Conservation (phyloP, 2,888 invertebrate species). For the Epistrophe eligans region DNA sequence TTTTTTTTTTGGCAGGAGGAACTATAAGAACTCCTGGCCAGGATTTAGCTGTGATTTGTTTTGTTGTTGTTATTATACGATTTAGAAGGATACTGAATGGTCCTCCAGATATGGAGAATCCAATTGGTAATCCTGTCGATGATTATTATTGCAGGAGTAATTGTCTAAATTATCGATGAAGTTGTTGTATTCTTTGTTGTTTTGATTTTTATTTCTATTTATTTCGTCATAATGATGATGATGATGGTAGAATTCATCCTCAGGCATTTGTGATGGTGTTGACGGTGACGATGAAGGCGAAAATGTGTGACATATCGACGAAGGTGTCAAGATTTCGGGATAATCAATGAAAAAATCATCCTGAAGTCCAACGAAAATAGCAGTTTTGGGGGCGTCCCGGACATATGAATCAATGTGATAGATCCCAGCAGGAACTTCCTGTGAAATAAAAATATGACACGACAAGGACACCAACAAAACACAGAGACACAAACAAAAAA, state of each 20-base stretch:
- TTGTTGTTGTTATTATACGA: background rate
- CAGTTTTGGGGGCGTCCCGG: constrained; percentile 82
- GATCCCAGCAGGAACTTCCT: constrained; percentile 82
- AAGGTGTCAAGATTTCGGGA: constrained; percentile 73
- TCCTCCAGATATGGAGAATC: constrained; percentile 33
- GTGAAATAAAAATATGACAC: constrained; percentile 79
- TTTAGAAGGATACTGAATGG: constrained; percentile 51
- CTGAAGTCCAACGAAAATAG: constrained; percentile 82
- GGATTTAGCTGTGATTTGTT: constrained; percentile 6
- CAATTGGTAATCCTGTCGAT: constrained; percentile 63
- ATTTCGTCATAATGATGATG: constrained; percentile 54
- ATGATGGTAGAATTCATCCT: constrained; percentile 47
- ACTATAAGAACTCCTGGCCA: constrained; percentile 8
- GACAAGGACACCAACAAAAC: constrained; percentile 77
- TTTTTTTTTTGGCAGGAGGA: constrained; percentile 26
- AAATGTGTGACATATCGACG: constrained; percentile 60
- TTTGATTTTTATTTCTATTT: constrained; percentile 38
- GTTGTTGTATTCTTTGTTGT: constrained; percentile 24
- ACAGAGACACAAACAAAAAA: constrained; percentile 29
- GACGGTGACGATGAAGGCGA: constrained; percentile 36
- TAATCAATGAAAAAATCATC: constrained; percentile 81
- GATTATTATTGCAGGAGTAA: constrained; percentile 68
- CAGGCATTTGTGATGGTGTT: constrained; percentile 41
- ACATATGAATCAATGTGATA: constrained; percentile 83
- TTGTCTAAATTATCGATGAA: constrained; percentile 68